phyloP scores from a whole-genome alignment of 2,797 vertebrate genomes.

The Clamator glandarius region DNA sequence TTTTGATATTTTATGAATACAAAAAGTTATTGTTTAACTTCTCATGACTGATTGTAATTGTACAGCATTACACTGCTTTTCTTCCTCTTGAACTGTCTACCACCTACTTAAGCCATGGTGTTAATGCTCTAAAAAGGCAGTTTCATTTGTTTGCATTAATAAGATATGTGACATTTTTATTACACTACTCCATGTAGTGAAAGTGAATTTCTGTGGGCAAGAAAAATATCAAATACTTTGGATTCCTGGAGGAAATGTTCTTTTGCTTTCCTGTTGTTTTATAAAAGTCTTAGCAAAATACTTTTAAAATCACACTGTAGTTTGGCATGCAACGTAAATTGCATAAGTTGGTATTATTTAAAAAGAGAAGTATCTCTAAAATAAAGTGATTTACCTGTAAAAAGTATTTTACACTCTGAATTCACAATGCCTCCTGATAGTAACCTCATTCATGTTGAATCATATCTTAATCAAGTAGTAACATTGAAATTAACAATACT shows the following conservation, averaged over 20 bases:
- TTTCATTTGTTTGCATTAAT: constrained; percentile 75
- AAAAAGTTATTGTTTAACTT: constrained; percentile 68
- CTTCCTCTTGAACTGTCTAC: constrained; percentile 67
- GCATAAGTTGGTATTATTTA: background rate
- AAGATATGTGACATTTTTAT: constrained; percentile 73
- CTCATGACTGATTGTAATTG: constrained; percentile 67
- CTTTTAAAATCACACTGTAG: constrained; percentile 13
- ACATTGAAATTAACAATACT: constrained; percentile 1
- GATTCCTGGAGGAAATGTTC: constrained; percentile 65
- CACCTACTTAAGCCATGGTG: constrained; percentile 61
- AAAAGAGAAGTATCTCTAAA: background rate
- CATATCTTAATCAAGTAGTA: constrained; percentile 25
- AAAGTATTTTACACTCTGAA: background rate
- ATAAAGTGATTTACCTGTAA: background rate
- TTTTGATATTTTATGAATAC: constrained; percentile 59
- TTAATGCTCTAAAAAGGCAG: constrained; percentile 60
- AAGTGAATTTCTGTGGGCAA: constrained; percentile 70
- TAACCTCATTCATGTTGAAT: constrained; percentile 26
- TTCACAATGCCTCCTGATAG: background rate
- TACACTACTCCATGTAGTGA: constrained; percentile 58
- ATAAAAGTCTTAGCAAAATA: constrained; percentile 36
- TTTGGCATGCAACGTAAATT: constrained; percentile 42
- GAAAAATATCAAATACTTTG: constrained; percentile 65
- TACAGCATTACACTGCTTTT: constrained; percentile 59
- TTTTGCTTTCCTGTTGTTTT: constrained; percentile 62